These are phyloP conservation scores for Orius insidiosus DNA, from an alignment of 1,140 invertebrate species.

Conservation along the genomic window DNA sequence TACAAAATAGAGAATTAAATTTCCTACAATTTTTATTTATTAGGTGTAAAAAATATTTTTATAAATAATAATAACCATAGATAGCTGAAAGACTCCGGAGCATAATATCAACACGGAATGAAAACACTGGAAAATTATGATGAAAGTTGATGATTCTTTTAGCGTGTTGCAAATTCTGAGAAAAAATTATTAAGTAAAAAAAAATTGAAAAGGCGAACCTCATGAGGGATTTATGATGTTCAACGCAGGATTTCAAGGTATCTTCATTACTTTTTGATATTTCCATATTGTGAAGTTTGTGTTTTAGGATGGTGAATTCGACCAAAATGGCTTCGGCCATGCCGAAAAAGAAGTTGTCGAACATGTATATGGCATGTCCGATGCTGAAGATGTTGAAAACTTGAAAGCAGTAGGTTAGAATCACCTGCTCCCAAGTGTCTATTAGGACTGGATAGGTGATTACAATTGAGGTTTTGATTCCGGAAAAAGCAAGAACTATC, in stretches of 20 bases:
- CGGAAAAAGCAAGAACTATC: background rate
- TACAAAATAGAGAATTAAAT: no score
- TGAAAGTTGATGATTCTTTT: background rate
- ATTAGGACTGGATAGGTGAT: conserved; percentile 3
- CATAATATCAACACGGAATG: conserved; percentile 1
- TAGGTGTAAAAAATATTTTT: no score
- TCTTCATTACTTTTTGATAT: background rate
- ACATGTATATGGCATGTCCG: conserved; percentile 7
- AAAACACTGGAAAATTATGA: conserved; percentile 7
- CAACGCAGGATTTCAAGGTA: background rate
- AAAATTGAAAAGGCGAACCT: conserved; percentile 1
- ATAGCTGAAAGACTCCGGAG: conserved; percentile 4
- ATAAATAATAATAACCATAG: background rate
- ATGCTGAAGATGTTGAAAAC: conserved; percentile 3
- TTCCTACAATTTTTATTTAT: no score
- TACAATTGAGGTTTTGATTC: conserved; percentile 4
- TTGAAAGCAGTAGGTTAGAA: conserved; percentile 3
- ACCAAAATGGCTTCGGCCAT: conserved; percentile 5
- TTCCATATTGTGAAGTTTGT: background rate
- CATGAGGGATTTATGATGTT: conserved; percentile 1
- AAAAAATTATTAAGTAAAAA: conserved; percentile 4
- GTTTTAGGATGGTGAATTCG: conserved; percentile 5
- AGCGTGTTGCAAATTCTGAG: conserved; percentile 26
- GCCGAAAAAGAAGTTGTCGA: conserved; percentile 10
- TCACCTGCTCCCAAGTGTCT: conserved; percentile 8